Percentiles rank a stretch among this genome's conserved stretches.
Conservation (phyloP, 2,888 invertebrate species). For the Lasioglossum calceatum region DNA sequence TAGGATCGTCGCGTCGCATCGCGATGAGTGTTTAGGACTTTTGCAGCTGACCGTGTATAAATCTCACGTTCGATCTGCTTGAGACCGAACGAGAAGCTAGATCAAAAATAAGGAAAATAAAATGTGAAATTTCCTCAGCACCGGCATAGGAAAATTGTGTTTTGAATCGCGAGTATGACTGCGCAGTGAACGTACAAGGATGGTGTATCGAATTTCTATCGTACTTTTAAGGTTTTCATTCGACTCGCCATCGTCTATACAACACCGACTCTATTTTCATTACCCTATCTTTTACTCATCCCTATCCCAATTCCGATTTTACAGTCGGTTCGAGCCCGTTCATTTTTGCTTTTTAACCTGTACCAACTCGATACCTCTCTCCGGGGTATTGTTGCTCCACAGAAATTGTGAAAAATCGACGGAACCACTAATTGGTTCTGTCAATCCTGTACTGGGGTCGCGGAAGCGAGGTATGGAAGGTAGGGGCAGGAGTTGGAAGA, state of each 20-base stretch:
- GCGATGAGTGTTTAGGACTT: no score
- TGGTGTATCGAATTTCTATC: neutral
- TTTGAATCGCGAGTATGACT: no score
- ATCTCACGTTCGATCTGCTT: no score
- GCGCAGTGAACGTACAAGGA: no score
- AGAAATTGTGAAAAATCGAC: constrained; percentile 72
- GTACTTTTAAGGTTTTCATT: neutral
- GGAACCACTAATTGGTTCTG: constrained; percentile 75
- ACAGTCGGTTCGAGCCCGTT: constrained; percentile 10
- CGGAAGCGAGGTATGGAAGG: constrained; percentile 19
- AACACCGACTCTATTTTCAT: constrained; percentile 41
- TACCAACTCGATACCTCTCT: constrained; percentile 32
- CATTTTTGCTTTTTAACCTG: constrained; percentile 22
- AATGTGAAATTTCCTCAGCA: no score
- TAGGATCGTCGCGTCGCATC: no score
- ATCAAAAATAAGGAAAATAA: no score
- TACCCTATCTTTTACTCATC: constrained; percentile 4
- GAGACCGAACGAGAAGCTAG: no score
- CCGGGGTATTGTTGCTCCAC: constrained; percentile 60
- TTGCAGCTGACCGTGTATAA: no score
- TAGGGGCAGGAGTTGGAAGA: constrained; percentile 21
- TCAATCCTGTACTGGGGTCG: constrained; percentile 63
- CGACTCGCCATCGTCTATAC: neutral
- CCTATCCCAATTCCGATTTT: neutral
- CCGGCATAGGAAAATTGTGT: no score